Evolutionary conservation across 2,797 vertebrate species (phyloP).

Genomic region (Erethizon dorsatum): DNA sequence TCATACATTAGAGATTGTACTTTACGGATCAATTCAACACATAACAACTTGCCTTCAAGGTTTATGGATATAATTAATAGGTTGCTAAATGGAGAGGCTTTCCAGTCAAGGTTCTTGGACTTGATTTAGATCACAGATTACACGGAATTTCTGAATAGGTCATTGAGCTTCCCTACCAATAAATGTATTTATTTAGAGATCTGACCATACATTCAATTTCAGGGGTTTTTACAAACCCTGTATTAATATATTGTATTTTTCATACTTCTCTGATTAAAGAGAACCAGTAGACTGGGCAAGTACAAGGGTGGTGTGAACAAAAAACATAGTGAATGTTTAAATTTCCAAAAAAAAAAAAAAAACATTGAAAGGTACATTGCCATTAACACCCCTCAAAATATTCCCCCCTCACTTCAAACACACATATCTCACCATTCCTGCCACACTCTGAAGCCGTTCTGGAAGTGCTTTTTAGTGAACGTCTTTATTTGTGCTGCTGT

Average conservation of each 20-base stretch:
- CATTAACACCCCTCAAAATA: not conserved
- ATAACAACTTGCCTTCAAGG: not conserved
- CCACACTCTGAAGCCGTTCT: not conserved
- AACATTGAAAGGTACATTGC: not conserved
- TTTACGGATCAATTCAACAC: not conserved
- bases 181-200: not conserved
- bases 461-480: not conserved
- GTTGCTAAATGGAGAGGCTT: not conserved
- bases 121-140: not conserved
- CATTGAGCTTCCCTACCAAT: not conserved
- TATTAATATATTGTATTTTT: not conserved
- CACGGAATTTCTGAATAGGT: not conserved
- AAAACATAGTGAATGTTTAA: not conserved
- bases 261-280: not conserved
- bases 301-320: not conserved
- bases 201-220: not conserved
- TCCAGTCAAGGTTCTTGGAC: not conserved
- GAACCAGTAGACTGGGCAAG: not conserved
- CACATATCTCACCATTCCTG: not conserved
- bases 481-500: not conserved
- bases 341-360: not conserved
- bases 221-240: not conserved
- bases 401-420: too few species aligned
- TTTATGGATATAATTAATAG: slow-evolving; percentile 54
- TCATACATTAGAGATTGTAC: not conserved